Base-by-base conservation (phyloP, 92 coral and sea anemone genomes). In the Zoanthus sansibaricus region DNA sequence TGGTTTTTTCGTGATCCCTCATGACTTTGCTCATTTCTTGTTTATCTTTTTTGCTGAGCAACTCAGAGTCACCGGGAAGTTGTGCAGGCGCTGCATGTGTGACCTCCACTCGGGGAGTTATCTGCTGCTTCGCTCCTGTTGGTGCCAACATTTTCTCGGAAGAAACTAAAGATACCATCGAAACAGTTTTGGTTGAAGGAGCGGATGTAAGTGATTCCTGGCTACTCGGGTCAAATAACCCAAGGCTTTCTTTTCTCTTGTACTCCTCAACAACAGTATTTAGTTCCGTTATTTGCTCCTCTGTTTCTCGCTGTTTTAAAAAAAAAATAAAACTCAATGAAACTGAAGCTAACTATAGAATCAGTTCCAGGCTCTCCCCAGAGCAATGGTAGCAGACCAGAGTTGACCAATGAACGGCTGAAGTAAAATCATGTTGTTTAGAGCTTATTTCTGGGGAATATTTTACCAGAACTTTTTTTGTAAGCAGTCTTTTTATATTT, bases 201-300 rank as follows among this genome's bases (percentile, higher is more conserved):
- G 18, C 56, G 56, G 93, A 88, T 54, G 86, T 87, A 46, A 69
- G 59, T 8, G 97, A 92, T 25, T 85, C 93, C 14, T 91, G 88
- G 71, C 91, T 87, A 49, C 97, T 90, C 13, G 79, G 87, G 47
- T 87, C 87, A 71, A 71, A 93, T 12, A 95, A 82, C 16, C 96
- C 96, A 9, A 86, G 85, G 31, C 96, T 91, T 44, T 95, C 98
- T 58, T 91, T 94, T 18, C 74, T 80, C 86, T 95, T 93, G 84
- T 91, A 93, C 15, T 89, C 96, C 16, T 93, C 94, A 3, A 95
- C 67, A 62, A 86, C 83, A 20, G 86, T 83, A 32, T 78, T 93
- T 17, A 93, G 87, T 10, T 93, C 87, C 4, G 54, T 42, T 6
- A 90, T 75, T 31, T 75, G 74, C n/a, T 89, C 91, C 44, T 92